Percentiles rank a stretch among this genome's conserved stretches.
phyloP scores from a whole-genome alignment of 1,140 invertebrate species.

The Hirudo medicinalis region DNA sequence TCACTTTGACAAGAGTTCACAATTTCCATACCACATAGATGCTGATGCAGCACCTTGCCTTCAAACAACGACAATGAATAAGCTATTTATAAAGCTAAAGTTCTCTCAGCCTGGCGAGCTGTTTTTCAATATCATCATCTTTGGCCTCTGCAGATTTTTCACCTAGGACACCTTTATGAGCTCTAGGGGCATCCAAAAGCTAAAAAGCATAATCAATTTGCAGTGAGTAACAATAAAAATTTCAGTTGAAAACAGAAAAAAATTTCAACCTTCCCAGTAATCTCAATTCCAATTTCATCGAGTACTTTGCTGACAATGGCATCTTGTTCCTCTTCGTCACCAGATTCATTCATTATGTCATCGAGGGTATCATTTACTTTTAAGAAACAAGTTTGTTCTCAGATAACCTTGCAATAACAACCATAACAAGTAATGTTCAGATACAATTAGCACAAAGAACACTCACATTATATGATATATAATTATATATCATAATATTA shows the following conservation, averaged over 20 bases:
- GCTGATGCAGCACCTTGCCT: no score
- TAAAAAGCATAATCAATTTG: constrained; percentile 26
- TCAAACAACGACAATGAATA: no score
- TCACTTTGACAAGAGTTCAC: no score
- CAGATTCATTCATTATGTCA: constrained; percentile 73
- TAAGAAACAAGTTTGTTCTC: constrained; percentile 28
- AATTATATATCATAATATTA: no score
- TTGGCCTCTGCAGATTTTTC: constrained; percentile 32
- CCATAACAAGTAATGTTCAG: not conserved
- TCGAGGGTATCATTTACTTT: constrained; percentile 76
- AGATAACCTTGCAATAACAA: no score
- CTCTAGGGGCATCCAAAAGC: constrained; percentile 50
- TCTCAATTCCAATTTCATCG: constrained; percentile 90
- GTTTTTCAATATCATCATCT: constrained; percentile 62
- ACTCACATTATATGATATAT: no score
- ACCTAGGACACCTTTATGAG: constrained; percentile 50
- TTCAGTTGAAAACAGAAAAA: not conserved
- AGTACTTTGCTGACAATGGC: constrained; percentile 72
- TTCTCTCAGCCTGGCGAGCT: constrained; percentile 59
- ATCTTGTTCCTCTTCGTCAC: constrained; percentile 76
- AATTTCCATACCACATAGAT: no score
- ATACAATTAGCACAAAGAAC: not conserved
- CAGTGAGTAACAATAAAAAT: no score
- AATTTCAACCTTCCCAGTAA: constrained; percentile 61
- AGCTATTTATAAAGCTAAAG: constrained; percentile 25